Evolutionary conservation across 2,797 vertebrate species (phyloP).

Genomic region (Garrulus glandarius): DNA sequence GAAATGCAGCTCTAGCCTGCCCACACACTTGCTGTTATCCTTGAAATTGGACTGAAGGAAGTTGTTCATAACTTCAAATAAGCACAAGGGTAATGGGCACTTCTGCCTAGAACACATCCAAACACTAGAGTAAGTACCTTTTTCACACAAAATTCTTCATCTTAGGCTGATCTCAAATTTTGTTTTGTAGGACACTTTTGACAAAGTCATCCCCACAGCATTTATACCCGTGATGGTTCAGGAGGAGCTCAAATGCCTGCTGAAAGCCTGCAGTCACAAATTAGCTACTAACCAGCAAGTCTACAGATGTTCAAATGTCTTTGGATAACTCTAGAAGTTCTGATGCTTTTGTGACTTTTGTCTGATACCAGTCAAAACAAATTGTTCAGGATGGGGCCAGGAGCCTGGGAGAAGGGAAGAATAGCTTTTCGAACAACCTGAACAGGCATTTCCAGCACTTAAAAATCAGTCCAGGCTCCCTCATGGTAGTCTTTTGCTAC

Average conservation of each 20-base stretch:
- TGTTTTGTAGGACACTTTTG: background rate
- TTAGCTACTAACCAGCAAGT: background rate
- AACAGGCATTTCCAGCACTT: background rate
- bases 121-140: background rate
- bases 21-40: background rate
- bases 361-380: background rate
- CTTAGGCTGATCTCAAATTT: background rate
- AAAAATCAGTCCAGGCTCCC: background rate
- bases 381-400: background rate
- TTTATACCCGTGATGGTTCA: background rate
- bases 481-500: background rate
- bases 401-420: background rate
- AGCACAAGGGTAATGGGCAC: background rate
- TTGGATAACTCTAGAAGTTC: background rate
- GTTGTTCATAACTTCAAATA: background rate
- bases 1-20: background rate
- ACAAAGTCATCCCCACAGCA: background rate
- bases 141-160: background rate
- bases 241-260: background rate
- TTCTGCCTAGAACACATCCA: background rate
- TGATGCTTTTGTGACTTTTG: background rate
- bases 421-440: background rate
- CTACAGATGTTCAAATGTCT: background rate
- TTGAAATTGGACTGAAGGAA: background rate
- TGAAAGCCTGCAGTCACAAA: background rate